These are phyloP conservation scores for Bryconaethiops microstoma DNA, from an alignment of 2,797 vertebrate species.

Conservation along the genomic window DNA sequence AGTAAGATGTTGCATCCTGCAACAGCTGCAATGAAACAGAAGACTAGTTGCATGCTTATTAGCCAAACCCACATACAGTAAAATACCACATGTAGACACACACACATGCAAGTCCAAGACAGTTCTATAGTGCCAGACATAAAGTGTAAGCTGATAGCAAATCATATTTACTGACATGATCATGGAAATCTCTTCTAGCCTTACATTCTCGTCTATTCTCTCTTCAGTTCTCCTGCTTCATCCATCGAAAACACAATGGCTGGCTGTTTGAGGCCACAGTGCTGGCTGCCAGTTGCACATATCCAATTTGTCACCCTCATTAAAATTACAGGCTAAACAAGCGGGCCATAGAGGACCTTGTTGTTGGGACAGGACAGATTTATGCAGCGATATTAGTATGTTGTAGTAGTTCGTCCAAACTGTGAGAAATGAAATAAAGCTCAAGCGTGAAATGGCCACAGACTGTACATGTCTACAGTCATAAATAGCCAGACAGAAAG, in stretches of 20 bases:
- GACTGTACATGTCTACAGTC: constrained; percentile 15
- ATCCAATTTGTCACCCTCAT: constrained; percentile 74
- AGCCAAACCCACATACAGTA: constrained; percentile 25
- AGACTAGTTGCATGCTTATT: constrained; percentile 37
- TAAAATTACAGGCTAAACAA: constrained; percentile 72
- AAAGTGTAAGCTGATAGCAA: constrained; percentile 51
- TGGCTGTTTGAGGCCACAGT: constrained; percentile 65
- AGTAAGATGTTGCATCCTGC: constrained; percentile 47
- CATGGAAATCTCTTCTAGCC: constrained; percentile 25
- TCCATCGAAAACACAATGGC: constrained; percentile 67
- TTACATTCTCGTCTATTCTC: constrained; percentile 37
- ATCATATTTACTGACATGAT: constrained; percentile 19
- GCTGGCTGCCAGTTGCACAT: constrained; percentile 76
- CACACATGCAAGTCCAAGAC: constrained; percentile 42
- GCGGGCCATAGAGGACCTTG: constrained; percentile 73
- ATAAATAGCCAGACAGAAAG: constrained; percentile 37
- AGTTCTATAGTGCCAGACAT: constrained; percentile 60
- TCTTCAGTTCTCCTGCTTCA: constrained; percentile 38
- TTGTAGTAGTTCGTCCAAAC: constrained; percentile 67
- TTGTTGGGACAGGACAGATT: constrained; percentile 51
- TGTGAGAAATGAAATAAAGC: constrained; percentile 71
- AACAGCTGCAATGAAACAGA: constrained; percentile 51
- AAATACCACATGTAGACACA: constrained; percentile 23
- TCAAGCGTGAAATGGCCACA: constrained; percentile 59
- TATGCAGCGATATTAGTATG: constrained; percentile 69